These are phyloP conservation scores for Apostichopus californicus DNA, from an alignment of 35 echinoderm and acorn worm species.

Conservation along the genomic window DNA sequence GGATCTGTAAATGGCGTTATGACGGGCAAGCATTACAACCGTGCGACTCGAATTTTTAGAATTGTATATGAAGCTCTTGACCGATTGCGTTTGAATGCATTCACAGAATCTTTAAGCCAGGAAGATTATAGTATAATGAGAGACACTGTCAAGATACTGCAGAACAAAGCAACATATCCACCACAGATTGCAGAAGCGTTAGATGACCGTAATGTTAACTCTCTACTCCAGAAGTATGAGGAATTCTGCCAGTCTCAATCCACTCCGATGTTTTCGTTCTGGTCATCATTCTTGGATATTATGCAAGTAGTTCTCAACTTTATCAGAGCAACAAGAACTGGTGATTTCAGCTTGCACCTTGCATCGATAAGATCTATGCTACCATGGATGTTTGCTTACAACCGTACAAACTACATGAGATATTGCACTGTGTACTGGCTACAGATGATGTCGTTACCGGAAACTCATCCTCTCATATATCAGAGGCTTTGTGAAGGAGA, in stretches of 20 bases:
- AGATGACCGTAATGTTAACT: background rate
- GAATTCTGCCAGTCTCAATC: background rate
- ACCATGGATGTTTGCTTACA: constrained; percentile 36
- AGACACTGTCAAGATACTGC: background rate
- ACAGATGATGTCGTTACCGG: background rate
- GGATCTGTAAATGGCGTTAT: too few species aligned
- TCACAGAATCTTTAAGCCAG: background rate
- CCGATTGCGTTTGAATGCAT: constrained; percentile 6
- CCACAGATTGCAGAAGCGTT: background rate
- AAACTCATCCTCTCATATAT: background rate
- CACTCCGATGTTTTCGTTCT: constrained; percentile 1
- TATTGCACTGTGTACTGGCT: constrained; percentile 14
- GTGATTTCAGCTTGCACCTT: constrained; percentile 22
- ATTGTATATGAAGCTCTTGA: constrained; percentile 45
- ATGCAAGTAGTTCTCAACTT: background rate
- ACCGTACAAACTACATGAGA: background rate
- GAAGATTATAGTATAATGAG: background rate
- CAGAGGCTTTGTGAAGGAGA: background rate
- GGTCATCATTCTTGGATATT: constrained; percentile 1
- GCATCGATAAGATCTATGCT: background rate
- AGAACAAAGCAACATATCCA: too few species aligned
- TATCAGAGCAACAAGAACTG: background rate
- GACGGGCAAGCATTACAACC: too few species aligned
- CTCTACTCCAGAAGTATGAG: background rate
- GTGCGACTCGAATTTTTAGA: too few species aligned